Conservation (phyloP, 2,797 vertebrate genomes). For the Myotis findleyi region DNA sequence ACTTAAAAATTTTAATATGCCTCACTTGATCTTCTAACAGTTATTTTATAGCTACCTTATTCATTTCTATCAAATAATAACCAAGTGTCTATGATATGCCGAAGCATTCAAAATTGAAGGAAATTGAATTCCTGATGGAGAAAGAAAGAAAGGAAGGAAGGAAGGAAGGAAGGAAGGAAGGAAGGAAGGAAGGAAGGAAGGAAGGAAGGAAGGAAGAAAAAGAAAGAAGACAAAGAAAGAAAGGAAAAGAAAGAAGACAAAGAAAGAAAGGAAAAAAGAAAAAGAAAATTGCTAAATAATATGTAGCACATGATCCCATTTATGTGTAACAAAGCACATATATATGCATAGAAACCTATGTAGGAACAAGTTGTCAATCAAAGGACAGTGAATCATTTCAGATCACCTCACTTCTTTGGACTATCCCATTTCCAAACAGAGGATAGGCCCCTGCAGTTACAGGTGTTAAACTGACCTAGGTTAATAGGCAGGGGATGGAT, state of each 20-base stretch:
- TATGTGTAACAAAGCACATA: background rate
- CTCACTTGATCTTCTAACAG: background rate
- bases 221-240: no score
- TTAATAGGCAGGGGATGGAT: background rate
- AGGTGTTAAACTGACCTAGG: background rate
- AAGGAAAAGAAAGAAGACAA: no score
- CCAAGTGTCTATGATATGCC: background rate
- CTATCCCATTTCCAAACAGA: background rate
- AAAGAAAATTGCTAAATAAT: background rate
- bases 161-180: background rate
- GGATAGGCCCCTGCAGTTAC: background rate
- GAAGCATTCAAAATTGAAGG: background rate
- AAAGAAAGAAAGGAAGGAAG: background rate
- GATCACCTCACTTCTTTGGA: background rate
- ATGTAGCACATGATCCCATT: background rate
- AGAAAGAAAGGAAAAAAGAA: background rate
- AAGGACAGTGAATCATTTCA: background rate
- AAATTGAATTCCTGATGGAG: background rate
- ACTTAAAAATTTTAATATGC: background rate
- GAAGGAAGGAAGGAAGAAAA: no score
- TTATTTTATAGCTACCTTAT: background rate
- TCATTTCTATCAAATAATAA: constrained; percentile 35
- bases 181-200: no score
- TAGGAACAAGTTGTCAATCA: background rate
- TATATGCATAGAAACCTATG: background rate